Evolutionary conservation across 2,888 invertebrate species (phyloP).

Genomic region (Himalopsyche tibetana): DNA sequence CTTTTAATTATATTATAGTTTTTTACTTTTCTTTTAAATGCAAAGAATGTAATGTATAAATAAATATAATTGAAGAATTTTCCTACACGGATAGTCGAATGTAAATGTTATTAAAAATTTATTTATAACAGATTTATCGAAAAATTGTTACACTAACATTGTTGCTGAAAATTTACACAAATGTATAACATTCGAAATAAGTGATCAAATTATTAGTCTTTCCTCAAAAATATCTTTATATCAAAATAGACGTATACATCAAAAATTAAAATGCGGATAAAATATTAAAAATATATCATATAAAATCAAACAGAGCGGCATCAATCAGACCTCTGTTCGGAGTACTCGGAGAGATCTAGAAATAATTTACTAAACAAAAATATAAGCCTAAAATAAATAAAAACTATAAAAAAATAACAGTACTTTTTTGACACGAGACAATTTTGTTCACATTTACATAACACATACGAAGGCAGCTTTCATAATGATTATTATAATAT

Average conservation of each 20-base stretch:
- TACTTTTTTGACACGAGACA: slow-evolving; percentile 50
- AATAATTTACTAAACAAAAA: slow-evolving; percentile 17
- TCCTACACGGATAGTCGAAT: too few relatives aligned
- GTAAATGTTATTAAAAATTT: too few relatives aligned
- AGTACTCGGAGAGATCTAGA: neutral
- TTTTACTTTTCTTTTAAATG: too few relatives aligned
- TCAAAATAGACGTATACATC: slow-evolving; percentile 54
- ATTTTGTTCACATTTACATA: slow-evolving; percentile 47
- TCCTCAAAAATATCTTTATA: slow-evolving; percentile 51
- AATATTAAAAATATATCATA: slow-evolving; percentile 51
- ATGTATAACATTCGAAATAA: neutral
- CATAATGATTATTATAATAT: slow-evolving; percentile 25
- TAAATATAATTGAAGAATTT: too few relatives aligned
- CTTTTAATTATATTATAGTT: too few relatives aligned
- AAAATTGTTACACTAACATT: neutral
- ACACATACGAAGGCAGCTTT: slow-evolving; percentile 47
- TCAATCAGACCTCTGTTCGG: neutral
- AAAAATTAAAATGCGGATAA: slow-evolving; percentile 55
- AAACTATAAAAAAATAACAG: slow-evolving; percentile 59
- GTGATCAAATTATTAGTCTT: neutral
- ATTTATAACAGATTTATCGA: neutral
- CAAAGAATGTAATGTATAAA: too few relatives aligned
- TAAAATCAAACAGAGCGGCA: slow-evolving; percentile 24
- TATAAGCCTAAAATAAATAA: slow-evolving; percentile 41
- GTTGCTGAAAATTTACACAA: neutral